Conservation (phyloP, 2,888 invertebrate genomes). For the Orchestes rusci region DNA sequence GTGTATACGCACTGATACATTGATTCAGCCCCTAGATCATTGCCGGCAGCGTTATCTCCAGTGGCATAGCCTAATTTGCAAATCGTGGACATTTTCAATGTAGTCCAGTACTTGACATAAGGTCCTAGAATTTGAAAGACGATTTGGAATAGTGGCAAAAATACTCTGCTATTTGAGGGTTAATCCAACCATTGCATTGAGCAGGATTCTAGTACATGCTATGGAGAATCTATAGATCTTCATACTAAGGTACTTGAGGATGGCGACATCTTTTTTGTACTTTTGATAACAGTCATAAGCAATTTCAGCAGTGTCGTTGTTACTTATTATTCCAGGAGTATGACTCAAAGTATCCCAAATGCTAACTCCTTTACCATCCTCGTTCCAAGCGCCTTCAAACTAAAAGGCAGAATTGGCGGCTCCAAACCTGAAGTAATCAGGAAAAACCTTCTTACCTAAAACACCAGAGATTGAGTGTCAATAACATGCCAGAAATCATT, state of each 20-base stretch:
- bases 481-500: too few relatives aligned
- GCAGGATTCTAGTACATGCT: conserved; percentile 42
- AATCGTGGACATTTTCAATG: too few relatives aligned
- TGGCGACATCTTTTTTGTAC: conserved; percentile 52
- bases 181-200: conserved; percentile 35
- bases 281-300: conserved; percentile 61
- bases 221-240: conserved; percentile 31
- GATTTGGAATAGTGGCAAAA: conserved; percentile 44
- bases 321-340: neutral
- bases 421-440: conserved; percentile 35
- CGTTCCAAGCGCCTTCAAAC: conserved; percentile 31
- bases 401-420: conserved; percentile 39
- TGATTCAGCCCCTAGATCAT: conserved; percentile 4
- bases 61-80: neutral
- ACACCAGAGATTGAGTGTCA: too few relatives aligned
- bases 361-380: conserved; percentile 48
- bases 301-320: conserved; percentile 40
- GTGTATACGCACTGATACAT: conserved; percentile 6
- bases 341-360: conserved; percentile 10
- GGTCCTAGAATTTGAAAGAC: conserved; percentile 46
- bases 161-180: conserved; percentile 11
- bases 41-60: conserved; percentile 1
- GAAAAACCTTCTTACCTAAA: too few relatives aligned
- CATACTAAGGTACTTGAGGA: conserved; percentile 51
- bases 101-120: conserved; percentile 15